Base-by-base conservation (phyloP, 2,113 vertebrate species). In the Cyprinodon tularosa region DNA sequence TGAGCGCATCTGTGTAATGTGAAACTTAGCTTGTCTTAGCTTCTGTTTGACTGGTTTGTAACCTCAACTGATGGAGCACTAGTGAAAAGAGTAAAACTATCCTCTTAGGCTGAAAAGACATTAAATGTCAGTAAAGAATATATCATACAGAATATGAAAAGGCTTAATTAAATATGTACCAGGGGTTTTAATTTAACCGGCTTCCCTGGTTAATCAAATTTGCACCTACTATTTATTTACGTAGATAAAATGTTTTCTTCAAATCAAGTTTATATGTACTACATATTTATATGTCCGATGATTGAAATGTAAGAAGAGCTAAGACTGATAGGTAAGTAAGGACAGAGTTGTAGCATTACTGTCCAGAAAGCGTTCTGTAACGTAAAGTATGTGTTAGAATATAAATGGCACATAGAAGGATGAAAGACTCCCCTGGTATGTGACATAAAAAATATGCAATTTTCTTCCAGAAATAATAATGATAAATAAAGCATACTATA, bases 1-100 rank as follows among this genome's bases (percentile, higher is more conserved):
- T 61, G 67, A 78, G 68, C 48, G 38, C 48, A 38, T 22, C 74
- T 10, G 63, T 48, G 47, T 81, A 67, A 60, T 68, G 37, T 63
- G 68, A 81, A 70, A 64, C 61, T 47, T 2, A 42, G 3, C 29
- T 66, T 66, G 40, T 59, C 70, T 60, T 39, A 62, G 36, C 37
- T 78, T 68, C 45, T 29, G 36, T 50, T 36, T 62, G 60, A 57
- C 69, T n/a, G 29, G 29, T 29, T 29, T 29, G 29, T 29, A 29
- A 29, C 29, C 29, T 29, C 29, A 57, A n/a, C 50, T 57, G 17
- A 57, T 57, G 20, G n/a, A n/a, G 50, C 7, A 57, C 6, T n/a
- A 20, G 7, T 57, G 20, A 8, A 14, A 57, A n/a, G 20, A 57
- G 9, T 57, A 57, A 57, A 6, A 57, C 50, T 53, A n/a, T 53